Conservation (phyloP, 2,797 vertebrate species). For the Apodemus agrarius region DNA sequence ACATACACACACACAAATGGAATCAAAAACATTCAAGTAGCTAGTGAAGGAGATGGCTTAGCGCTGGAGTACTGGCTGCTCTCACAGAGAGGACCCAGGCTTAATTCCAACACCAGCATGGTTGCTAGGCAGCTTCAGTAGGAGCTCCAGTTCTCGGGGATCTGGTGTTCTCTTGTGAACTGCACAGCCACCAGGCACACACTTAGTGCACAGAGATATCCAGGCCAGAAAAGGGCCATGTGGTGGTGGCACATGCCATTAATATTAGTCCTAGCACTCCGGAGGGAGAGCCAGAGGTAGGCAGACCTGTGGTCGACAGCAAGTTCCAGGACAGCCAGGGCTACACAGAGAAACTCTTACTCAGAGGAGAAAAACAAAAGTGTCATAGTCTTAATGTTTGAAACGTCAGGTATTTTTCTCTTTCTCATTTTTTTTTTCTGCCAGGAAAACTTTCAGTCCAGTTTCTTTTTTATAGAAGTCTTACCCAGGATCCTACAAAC, state of each 20-base stretch:
- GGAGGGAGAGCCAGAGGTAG: neutral
- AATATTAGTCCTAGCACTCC: neutral
- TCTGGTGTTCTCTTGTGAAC: neutral
- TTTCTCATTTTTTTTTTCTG: neutral
- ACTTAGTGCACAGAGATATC: neutral
- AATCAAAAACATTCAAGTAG: neutral
- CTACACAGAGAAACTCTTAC: neutral
- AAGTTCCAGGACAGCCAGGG: neutral
- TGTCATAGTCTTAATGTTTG: neutral
- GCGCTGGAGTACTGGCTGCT: neutral
- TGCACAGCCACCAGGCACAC: neutral
- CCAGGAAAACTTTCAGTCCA: neutral
- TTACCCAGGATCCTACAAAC: neutral
- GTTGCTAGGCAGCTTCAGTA: neutral
- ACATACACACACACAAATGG: too few relatives aligned
- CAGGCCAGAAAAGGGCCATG: neutral
- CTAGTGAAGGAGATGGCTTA: neutral
- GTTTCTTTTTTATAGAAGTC: neutral
- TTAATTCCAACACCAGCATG: neutral
- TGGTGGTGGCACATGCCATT: neutral
- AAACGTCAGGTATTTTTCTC: neutral
- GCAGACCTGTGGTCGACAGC: neutral
- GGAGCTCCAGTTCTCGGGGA: neutral
- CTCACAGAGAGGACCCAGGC: neutral
- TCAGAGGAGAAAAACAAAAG: neutral